These are phyloP conservation scores for Platalea minor DNA, from an alignment of 2,797 vertebrate genomes.

Conservation along the genomic window DNA sequence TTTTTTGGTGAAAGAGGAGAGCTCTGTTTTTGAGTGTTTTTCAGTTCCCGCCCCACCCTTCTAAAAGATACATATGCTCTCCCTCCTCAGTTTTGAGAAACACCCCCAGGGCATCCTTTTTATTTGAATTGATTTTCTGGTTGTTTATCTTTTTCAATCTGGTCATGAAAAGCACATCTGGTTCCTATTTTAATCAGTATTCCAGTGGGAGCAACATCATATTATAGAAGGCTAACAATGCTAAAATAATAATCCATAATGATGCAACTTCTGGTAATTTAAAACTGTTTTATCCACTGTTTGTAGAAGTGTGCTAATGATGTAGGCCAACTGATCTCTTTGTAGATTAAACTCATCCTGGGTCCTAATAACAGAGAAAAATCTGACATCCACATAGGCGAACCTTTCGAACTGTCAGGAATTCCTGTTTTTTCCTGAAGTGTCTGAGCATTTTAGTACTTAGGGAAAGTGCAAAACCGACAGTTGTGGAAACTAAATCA, in stretches of 20 bases:
- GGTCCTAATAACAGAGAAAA: slow-evolving; percentile 28
- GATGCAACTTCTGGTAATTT: slow-evolving; percentile 77
- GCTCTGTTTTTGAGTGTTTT: not conserved
- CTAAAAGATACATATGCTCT: slow-evolving; percentile 35
- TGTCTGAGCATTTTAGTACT: not conserved
- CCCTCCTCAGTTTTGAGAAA: slow-evolving; percentile 55
- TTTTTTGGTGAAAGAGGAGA: not conserved
- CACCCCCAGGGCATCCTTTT: slow-evolving; percentile 60
- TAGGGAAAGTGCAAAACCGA: not conserved
- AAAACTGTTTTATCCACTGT: slow-evolving; percentile 73
- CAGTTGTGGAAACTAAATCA: not conserved
- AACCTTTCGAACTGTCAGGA: not conserved
- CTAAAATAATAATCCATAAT: slow-evolving; percentile 79
- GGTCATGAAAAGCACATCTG: slow-evolving; percentile 78
- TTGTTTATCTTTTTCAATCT: slow-evolving; percentile 76
- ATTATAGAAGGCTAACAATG: slow-evolving; percentile 78
- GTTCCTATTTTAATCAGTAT: slow-evolving; percentile 80
- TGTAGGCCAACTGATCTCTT: slow-evolving; percentile 62
- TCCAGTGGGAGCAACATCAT: slow-evolving; percentile 75
- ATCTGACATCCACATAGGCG: not conserved
- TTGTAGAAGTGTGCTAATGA: slow-evolving; percentile 71
- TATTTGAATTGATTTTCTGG: slow-evolving; percentile 76
- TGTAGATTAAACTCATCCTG: slow-evolving; percentile 53
- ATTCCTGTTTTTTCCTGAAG: not conserved
- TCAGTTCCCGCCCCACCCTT: slow-evolving; percentile 36